A percentile compares a stretch with the other conserved stretches of the same genome.
phyloP scores from a whole-genome alignment of 2,888 invertebrate species.

The Rotaria sp. region DNA sequence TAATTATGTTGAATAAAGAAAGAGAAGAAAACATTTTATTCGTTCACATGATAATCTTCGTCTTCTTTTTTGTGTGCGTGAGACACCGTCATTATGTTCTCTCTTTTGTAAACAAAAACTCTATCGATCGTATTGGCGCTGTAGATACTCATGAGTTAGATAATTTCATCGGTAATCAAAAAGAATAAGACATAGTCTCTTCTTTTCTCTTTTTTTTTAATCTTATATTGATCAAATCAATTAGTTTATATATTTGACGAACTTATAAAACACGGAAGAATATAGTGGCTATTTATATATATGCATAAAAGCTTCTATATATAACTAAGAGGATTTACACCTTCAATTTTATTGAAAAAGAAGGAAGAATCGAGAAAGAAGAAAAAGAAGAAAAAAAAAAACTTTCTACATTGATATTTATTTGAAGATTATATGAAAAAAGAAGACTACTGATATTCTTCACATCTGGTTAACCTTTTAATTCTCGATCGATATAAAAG shows the following conservation, averaged over 20 bases:
- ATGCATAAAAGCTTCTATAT: too few relatives aligned
- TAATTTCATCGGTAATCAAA: constrained; percentile 17
- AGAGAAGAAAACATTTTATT: constrained; percentile 4
- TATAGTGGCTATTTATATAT: neutral
- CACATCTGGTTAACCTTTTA: constrained; percentile 13
- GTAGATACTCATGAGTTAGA: neutral
- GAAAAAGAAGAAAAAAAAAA: neutral
- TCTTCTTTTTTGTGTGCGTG: constrained; percentile 1
- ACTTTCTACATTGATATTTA: neutral
- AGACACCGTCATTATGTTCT: neutral
- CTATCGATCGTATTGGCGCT: constrained; percentile 1
- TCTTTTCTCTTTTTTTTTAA: neutral
- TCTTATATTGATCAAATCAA: neutral
- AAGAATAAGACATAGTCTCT: neutral
- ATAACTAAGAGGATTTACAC: constrained; percentile 21
- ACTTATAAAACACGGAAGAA: neutral
- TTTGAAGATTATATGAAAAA: constrained; percentile 9
- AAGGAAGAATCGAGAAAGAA: neutral
- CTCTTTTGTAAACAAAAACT: neutral
- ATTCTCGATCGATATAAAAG: neutral
- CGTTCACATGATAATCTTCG: constrained; percentile 12
- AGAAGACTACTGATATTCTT: neutral
- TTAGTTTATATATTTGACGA: neutral
- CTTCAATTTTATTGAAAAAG: neutral
- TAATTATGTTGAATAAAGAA: constrained; percentile 4